Conservation (phyloP, 1,140 invertebrate genomes). For the Oryctes rhinoceros region DNA sequence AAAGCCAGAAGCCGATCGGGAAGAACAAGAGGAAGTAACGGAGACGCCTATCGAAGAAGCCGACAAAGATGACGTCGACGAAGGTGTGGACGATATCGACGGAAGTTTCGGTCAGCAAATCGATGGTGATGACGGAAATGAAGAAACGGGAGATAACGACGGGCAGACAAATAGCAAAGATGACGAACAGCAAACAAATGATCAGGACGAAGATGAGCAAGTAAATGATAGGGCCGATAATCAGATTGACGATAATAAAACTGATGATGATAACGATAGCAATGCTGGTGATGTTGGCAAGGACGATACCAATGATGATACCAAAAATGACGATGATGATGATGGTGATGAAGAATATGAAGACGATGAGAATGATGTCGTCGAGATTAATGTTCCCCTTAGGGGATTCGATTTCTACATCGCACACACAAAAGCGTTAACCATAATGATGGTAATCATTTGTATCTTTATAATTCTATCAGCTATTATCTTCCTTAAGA, state of each 20-base stretch:
- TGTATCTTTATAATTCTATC: neutral
- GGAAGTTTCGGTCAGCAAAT: neutral
- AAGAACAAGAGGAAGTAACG: neutral
- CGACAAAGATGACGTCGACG: neutral
- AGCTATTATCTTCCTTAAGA: neutral
- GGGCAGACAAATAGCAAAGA: neutral
- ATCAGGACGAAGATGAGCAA: neutral
- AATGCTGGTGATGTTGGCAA: neutral
- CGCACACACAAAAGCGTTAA: neutral
- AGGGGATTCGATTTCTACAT: neutral
- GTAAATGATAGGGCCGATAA: neutral
- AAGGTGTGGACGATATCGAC: neutral
- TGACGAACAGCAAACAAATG: neutral
- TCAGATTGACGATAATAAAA: neutral
- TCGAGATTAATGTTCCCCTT: neutral
- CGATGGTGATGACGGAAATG: neutral
- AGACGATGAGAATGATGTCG: neutral
- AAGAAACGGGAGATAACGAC: neutral
- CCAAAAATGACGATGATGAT: neutral
- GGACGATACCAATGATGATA: neutral
- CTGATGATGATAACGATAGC: neutral
- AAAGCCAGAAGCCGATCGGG: no score
- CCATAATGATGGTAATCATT: neutral
- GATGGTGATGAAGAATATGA: neutral
- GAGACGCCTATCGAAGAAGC: neutral